Evolutionary conservation across 2,113 vertebrate species (phyloP), one percentile per base, ranked within the genome.

Genomic region (Rattus rattus): DNA sequence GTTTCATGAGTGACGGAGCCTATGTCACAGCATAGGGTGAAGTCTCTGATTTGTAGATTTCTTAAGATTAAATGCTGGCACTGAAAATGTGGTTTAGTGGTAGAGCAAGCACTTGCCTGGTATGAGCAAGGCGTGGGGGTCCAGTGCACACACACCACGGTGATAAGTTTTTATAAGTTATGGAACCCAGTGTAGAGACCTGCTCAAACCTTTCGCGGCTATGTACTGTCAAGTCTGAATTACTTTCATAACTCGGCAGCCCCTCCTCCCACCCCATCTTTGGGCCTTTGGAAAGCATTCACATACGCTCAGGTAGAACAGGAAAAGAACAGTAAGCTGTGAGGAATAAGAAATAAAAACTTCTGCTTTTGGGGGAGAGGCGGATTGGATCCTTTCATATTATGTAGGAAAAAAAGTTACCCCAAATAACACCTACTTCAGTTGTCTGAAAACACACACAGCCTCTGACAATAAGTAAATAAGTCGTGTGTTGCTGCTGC

Each of bases 321-420:
- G 84, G 36, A 96, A 95, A 88, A 43, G 49, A 90, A 94, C 22
- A 94, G 19, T 24, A 49, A 73, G 49, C 86, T 95, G 52, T 61
- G 92, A 75, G 76, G 92, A 93, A 49, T 17, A 76, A 90, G 69
- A 94, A 95, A 22, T 70, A 93, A 47, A 63, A 92, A 28, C 80
- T 80, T 95, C 16, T 8, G 56, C n/a, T 73, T 73, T 73, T 4
- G n/a, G 5, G 54, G 7, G 80, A 39, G 36, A 39, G 52, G 75
- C 39, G n/a, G 91, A 89, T 4, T 91, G 9, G 88, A 73, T 89
- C 56, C 59, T 93, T 63, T 84, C 7, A 33, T 61, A 69, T 92
- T 80, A 79, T 0, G 49, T 56, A 20, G 6, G 94, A 97, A 94
- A 70, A 73, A 81, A 16, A 84, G 43, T 22, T 8, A 63, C 22